Evolutionary conservation across 64 coral and sea anemone species (phyloP).

Genomic region (Stichodactyla mertensii): DNA sequence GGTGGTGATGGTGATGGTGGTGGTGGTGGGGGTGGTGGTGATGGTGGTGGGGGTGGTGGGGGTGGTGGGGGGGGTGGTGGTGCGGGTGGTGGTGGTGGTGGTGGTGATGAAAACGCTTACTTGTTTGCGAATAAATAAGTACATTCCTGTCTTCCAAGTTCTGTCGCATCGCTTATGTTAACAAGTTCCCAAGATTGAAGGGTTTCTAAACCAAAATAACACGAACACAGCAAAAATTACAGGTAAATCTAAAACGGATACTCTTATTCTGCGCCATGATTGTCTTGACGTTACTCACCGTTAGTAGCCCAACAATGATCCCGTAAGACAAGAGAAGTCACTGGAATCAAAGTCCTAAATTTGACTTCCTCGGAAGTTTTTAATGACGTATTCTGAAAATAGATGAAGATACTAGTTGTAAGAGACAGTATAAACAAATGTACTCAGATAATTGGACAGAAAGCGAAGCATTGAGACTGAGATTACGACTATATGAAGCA

Average conservation of each 20-base stretch:
- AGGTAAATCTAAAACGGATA: background rate
- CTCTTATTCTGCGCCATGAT: background rate
- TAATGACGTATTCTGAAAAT: slow-evolving; percentile 45
- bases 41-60: no score
- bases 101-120: slow-evolving; percentile 19
- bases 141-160: slow-evolving; percentile 81
- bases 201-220: slow-evolving; percentile 30
- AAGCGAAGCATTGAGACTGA: no score
- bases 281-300: slow-evolving; percentile 23
- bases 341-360: slow-evolving; percentile 83
- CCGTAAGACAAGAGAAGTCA: slow-evolving; percentile 73
- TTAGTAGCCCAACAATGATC: slow-evolving; percentile 82
- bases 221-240: background rate
- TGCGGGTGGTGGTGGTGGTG: no score
- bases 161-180: slow-evolving; percentile 73
- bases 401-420: slow-evolving; percentile 2
- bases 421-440: background rate
- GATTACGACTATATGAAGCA: no score
- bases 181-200: slow-evolving; percentile 90
- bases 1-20: no score
- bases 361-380: slow-evolving; percentile 78
- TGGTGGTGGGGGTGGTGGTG: no score
- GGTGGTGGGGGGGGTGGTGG: no score
- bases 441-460: background rate
- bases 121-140: slow-evolving; percentile 85